Percentiles rank a stretch among this genome's conserved stretches.
Evolutionary conservation across 1,140 invertebrate species (phyloP).

Genomic region (Globodera rostochiensis): DNA sequence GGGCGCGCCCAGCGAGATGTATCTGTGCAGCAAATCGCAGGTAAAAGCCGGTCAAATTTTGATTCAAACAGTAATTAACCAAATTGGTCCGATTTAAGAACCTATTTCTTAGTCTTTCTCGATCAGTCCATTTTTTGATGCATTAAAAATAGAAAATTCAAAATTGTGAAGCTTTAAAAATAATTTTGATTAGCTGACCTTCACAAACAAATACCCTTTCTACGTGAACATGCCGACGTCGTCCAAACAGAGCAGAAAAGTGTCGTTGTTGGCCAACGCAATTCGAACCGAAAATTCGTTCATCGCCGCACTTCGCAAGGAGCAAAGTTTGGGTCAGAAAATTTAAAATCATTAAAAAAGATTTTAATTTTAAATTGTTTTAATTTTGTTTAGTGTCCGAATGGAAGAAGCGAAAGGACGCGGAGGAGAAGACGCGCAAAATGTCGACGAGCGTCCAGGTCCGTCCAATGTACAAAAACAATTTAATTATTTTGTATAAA

Average conservation of each 20-base stretch:
- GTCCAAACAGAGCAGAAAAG: conserved; percentile 48
- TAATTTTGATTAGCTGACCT: conserved; percentile 28
- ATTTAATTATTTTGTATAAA: no score
- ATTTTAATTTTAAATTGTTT: no score
- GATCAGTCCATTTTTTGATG: no score
- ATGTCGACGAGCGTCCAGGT: no score
- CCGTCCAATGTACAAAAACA: no score
- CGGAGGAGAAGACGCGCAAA: no score
- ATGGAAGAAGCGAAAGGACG: not conserved
- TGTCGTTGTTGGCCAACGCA: conserved; percentile 37
- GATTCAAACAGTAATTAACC: no score
- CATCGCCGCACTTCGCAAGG: conserved; percentile 3
- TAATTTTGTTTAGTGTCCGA: not conserved
- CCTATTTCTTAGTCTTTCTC: not conserved
- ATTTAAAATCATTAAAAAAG: not conserved
- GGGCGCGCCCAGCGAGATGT: conserved; percentile 31
- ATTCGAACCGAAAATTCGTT: conserved; percentile 29
- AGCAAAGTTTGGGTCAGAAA: not conserved
- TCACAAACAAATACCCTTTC: conserved; percentile 44
- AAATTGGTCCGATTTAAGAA: no score
- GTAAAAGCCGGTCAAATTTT: conserved; percentile 2
- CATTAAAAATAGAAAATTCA: not conserved
- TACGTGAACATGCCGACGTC: conserved; percentile 45
- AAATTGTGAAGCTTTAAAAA: not conserved
- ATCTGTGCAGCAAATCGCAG: conserved; percentile 41